phyloP scores from a whole-genome alignment of 2,113 vertebrate genomes.

The Proteles cristata region DNA sequence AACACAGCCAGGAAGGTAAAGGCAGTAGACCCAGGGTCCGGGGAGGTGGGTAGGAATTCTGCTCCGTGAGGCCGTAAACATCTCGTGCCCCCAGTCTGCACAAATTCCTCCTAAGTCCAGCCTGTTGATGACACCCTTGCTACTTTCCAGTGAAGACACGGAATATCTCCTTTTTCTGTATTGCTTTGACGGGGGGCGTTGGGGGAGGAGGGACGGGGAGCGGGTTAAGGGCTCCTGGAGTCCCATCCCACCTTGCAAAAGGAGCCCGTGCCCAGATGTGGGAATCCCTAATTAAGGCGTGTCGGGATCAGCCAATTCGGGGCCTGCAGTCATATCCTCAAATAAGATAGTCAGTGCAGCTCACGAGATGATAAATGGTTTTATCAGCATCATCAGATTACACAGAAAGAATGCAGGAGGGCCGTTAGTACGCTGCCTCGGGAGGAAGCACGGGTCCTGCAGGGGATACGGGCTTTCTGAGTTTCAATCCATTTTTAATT shows the following conservation, averaged over 20 bases:
- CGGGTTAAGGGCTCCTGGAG: neutral
- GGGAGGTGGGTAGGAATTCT: fast-evolving
- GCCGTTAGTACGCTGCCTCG: neutral
- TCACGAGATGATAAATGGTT: slow-evolving; percentile 78
- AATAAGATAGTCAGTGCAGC: slow-evolving; percentile 72
- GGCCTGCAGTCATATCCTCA: slow-evolving; percentile 74
- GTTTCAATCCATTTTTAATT: slow-evolving; percentile 60
- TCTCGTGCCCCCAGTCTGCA: fast-evolving
- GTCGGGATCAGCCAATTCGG: slow-evolving; percentile 68
- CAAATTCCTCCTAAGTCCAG: fast-evolving
- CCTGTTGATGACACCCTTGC: slow-evolving; percentile 4
- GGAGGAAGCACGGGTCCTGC: fast-evolving
- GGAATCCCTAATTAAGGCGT: slow-evolving; percentile 80
- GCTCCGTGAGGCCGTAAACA: fast-evolving
- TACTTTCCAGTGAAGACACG: neutral
- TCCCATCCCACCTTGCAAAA: neutral
- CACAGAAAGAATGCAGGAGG: neutral
- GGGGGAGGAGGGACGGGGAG: neutral
- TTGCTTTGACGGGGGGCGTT: neutral
- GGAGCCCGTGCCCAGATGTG: neutral
- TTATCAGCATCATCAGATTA: slow-evolving; percentile 64
- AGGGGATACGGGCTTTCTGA: neutral
- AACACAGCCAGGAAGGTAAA: neutral
- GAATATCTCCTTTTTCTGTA: neutral
- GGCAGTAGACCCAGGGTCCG: fast-evolving